Evolutionary conservation across 2,797 vertebrate species (phyloP), one percentile per base, ranked within the genome.

Genomic region (Parambassis ranga): DNA sequence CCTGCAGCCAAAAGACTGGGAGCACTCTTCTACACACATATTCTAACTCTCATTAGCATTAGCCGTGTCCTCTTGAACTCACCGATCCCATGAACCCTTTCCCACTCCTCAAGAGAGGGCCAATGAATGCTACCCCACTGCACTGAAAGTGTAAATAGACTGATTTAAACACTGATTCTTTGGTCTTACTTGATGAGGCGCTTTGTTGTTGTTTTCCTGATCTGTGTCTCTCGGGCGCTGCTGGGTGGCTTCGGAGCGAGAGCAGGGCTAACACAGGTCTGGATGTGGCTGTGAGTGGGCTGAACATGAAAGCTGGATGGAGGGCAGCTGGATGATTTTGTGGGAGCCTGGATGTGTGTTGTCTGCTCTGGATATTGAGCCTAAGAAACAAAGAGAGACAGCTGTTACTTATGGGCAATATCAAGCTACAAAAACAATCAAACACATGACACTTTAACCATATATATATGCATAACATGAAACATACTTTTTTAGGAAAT

Each of bases 141-240:
- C 23, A 27, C 31, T 65, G 7, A 60, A 48, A 46, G 65, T 37
- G 24, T 33, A n/a, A n/a, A n/a, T n/a, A n/a, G n/a, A n/a, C n/a
- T n/a, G n/a, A n/a, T n/a, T n/a, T n/a, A n/a, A n/a, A n/a, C n/a
- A n/a, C n/a, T n/a, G n/a, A n/a, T n/a, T n/a, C n/a, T n/a, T n/a
- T 27, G 32, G 20, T 90, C 95, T 93, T 95, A 98, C 96, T 93
- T 96, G 90, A 89, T 87, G 66, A 91, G 85, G 64, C 91, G 93
- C 77, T 96, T 93, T 16, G 90, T 78, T 81, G 91, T 48, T 3
- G 89, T 83, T 83, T 94, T 97, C 85, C 92, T 90, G 78, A 89
- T 74, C 20, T 71, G 75, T 64, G 86, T 75, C 53, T 95, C 94
- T 64, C 89, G 92, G 79, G 90, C 81, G 60, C 59, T 68, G 83